Evolutionary conservation across 2,797 vertebrate species (phyloP), one percentile per base, ranked within the genome.

Genomic region (Tapirus indicus): DNA sequence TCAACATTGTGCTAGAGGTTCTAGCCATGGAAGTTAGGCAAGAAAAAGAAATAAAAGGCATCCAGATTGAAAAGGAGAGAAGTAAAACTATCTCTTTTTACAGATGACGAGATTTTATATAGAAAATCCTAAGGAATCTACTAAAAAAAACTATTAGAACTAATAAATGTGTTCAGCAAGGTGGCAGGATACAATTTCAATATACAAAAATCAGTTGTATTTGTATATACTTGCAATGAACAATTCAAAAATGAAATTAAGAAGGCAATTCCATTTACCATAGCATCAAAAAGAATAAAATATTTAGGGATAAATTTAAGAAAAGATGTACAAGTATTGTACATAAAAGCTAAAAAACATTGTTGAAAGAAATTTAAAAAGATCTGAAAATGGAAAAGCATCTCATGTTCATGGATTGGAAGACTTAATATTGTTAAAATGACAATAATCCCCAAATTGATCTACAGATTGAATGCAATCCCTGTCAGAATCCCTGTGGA

Each of bases 31-130:
- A 75, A 93, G 41, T 78, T 91, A 91, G 41, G 52, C 41, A 83
- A 86, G 21, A 60, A 88, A 85, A 60, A 49, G 23, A 83, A 84
- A 66, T 16, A 83, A 54, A 94, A 95, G 47, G n/a, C 27, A 97
- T 41, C 25, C 79, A 56, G 21, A 35, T 87, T 56, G 52, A 16
- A 82, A 75, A 71, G 41, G 38, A 41, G 20, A 62, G 49, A 52
- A 91, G 21, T 52, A 87, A 93, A 87, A 88, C 29, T 56, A 71
- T 64, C 27, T 88, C 35, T 71, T 77, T 35, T 78, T 44, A 77
- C 23, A 88, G 32, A n/a, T 83, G 23, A 44, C 29, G 77, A 54
- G 60, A 32, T 66, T 87, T 60, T 60, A 91, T 82, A 52, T 60
- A 80, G 16, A 87, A 47, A 96, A 94, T 32, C 35, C 18, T 88